A percentile compares a stretch with the other conserved stretches of the same genome.
Conservation (phyloP, 2,797 vertebrate genomes). For the Aselliscus stoliczkanus region DNA sequence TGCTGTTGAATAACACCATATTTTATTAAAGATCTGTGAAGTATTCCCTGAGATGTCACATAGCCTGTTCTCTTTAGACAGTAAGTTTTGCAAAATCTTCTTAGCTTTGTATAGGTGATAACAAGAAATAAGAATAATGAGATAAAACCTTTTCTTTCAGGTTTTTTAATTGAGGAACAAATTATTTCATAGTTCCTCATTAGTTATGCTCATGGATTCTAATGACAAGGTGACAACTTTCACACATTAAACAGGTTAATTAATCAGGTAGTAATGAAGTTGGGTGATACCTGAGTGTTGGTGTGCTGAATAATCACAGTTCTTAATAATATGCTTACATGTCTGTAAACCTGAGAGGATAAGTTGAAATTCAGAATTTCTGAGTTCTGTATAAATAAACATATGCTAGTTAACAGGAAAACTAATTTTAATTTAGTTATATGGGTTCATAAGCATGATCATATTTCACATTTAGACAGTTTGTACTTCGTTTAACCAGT, state of each 20-base stretch:
- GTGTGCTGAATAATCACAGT: conserved; percentile 77
- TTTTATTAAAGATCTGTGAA: conserved; percentile 84
- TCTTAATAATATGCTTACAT: conserved; percentile 79
- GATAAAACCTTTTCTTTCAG: conserved; percentile 78
- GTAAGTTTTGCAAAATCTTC: conserved; percentile 77
- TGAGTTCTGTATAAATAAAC: conserved; percentile 78
- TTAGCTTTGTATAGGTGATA: conserved; percentile 83
- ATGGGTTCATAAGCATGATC: not conserved
- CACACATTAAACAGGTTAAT: conserved; percentile 88
- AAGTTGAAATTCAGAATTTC: conserved; percentile 75
- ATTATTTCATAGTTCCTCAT: conserved; percentile 85
- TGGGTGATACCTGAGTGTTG: conserved; percentile 85
- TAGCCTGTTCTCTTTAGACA: conserved; percentile 59
- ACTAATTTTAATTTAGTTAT: conserved; percentile 69
- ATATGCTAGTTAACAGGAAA: conserved; percentile 61
- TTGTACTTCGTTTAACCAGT: not conserved
- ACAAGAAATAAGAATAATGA: conserved; percentile 84
- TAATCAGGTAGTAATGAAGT: conserved; percentile 87
- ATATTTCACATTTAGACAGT: not conserved
- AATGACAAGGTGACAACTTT: conserved; percentile 86
- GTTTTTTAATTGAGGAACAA: conserved; percentile 85
- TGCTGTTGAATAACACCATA: conserved; percentile 76
- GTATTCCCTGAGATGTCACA: conserved; percentile 75
- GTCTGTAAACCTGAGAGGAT: conserved; percentile 77
- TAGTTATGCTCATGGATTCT: conserved; percentile 83